A percentile compares a stretch with the other conserved stretches of the same genome.
Evolutionary conservation across 2,888 invertebrate genomes (phyloP).

Genomic region (Orthonychiurus folsomi): DNA sequence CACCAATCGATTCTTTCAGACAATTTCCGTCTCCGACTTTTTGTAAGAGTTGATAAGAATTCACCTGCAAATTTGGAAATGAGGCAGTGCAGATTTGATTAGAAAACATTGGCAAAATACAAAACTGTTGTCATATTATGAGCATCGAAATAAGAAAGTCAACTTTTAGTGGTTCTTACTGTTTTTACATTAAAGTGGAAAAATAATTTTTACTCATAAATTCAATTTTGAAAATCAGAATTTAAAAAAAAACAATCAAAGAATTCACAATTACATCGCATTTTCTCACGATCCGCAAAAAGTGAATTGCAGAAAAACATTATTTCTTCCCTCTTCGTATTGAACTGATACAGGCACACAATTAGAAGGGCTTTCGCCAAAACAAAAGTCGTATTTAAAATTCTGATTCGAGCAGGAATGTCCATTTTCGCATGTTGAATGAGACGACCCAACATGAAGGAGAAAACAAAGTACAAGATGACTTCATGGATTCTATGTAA

Average conservation of each 20-base stretch:
- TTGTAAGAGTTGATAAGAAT: too few relatives aligned
- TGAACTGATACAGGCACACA: constrained; percentile 1
- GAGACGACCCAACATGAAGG: constrained; percentile 1
- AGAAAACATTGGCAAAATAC: too few relatives aligned
- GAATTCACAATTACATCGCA: neutral
- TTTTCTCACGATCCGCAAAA: neutral
- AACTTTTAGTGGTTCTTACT: too few relatives aligned
- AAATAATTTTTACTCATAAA: too few relatives aligned
- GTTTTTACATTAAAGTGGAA: too few relatives aligned
- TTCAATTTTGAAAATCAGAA: too few relatives aligned
- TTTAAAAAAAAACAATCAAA: too few relatives aligned
- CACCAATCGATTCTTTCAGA: neutral
- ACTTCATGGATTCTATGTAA: neutral
- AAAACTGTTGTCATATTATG: too few relatives aligned
- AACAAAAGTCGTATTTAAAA: constrained; percentile 4
- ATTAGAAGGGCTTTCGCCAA: neutral
- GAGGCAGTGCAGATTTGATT: too few relatives aligned
- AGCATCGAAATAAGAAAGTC: too few relatives aligned
- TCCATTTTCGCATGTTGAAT: neutral
- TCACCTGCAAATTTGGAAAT: neutral
- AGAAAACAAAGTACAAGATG: neutral
- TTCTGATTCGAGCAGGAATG: neutral
- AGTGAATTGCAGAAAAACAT: constrained; percentile 5
- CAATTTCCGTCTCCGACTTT: too few relatives aligned
- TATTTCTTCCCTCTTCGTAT: neutral